phyloP scores from a whole-genome alignment of 2,888 invertebrate species.

The Salticus scenicus region DNA sequence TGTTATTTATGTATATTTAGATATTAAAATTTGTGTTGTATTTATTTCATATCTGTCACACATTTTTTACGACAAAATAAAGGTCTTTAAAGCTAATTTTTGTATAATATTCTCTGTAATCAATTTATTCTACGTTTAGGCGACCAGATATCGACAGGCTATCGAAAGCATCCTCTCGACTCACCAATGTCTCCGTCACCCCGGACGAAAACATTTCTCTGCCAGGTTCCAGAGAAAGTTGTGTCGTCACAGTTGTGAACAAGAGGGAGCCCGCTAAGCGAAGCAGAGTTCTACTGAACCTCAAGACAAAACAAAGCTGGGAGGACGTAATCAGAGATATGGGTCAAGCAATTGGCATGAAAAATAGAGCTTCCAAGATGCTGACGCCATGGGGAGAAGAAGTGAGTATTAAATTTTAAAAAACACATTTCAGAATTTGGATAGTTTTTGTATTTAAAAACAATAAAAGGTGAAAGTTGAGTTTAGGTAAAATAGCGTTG shows the following conservation, averaged over 20 bases:
- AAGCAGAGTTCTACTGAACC: slow-evolving; percentile 92
- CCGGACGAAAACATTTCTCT: slow-evolving; percentile 76
- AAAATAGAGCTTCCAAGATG: slow-evolving; percentile 87
- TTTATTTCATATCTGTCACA: too few relatives aligned
- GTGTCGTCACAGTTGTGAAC: slow-evolving; percentile 94
- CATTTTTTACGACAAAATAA: too few relatives aligned
- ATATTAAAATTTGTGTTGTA: too few relatives aligned
- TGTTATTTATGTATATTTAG: too few relatives aligned
- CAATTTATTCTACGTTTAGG: not conserved
- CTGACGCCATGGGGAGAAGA: slow-evolving; percentile 94
- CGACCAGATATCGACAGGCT: slow-evolving; percentile 18
- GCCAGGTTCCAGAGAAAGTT: slow-evolving; percentile 83
- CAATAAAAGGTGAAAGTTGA: too few relatives aligned
- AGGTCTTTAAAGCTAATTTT: too few relatives aligned
- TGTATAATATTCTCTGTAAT: too few relatives aligned
- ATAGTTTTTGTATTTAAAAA: too few relatives aligned
- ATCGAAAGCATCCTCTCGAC: not conserved
- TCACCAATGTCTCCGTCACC: not conserved
- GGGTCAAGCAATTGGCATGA: slow-evolving; percentile 94
- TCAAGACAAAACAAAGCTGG: slow-evolving; percentile 93
- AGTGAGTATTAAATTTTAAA: slow-evolving; percentile 79
- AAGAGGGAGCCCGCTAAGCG: slow-evolving; percentile 92
- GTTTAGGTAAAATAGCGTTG: too few relatives aligned
- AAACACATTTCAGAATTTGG: too few relatives aligned
- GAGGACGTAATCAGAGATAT: slow-evolving; percentile 95